Evolutionary conservation across 2,113 vertebrate species (phyloP).

Genomic region (Bos taurus): ARS-UCD2.0 NC_037356.1:47765501-47766000

Average conservation of each 20-base stretch:
- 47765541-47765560: background rate
- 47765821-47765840: background rate
- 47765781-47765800: background rate
- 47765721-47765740: background rate
- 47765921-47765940: fast-evolving
- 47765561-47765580: background rate
- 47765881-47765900: background rate
- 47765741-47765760: background rate
- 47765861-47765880: background rate
- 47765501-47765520: background rate
- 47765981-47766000: fast-evolving
- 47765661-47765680: background rate
- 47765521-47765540: background rate
- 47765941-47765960: fast-evolving
- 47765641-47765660: fast-evolving
- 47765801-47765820: background rate
- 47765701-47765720: background rate
- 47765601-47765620: background rate
- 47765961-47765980: fast-evolving
- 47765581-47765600: fast-evolving
- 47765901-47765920: background rate
- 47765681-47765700: background rate
- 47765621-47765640: fast-evolving
- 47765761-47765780: background rate
- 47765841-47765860: background rate